Conservation (phyloP, 2,888 invertebrate species). For the Flexamia atlantica region DNA sequence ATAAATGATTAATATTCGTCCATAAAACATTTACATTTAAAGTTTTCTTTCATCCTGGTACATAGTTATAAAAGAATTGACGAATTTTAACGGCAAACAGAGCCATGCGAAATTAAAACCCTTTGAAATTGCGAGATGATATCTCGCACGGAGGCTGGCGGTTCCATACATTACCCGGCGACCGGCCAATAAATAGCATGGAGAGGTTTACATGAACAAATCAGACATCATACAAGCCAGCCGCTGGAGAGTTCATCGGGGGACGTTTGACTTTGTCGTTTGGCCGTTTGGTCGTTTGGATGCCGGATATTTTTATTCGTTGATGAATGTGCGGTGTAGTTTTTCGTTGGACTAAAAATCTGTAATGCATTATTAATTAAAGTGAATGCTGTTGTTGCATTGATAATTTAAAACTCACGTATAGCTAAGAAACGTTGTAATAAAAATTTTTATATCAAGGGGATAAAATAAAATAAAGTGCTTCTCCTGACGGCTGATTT, state of each 20-base stretch:
- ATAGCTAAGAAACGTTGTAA: too few relatives aligned
- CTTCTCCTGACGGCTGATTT: too few relatives aligned
- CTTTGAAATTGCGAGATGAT: not conserved
- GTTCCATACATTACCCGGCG: slow-evolving; percentile 29
- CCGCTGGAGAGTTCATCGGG: slow-evolving; percentile 32
- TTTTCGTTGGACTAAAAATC: too few relatives aligned
- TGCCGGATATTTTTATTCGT: not conserved
- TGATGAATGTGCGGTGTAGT: too few relatives aligned
- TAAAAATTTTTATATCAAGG: too few relatives aligned
- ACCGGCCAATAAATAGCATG: slow-evolving; percentile 43
- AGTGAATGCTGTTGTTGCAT: too few relatives aligned
- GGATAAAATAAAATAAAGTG: too few relatives aligned
- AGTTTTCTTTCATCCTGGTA: not conserved
- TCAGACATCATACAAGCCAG: slow-evolving; percentile 60
- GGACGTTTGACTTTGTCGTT: slow-evolving; percentile 10
- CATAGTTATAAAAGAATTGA: not conserved
- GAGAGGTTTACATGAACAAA: slow-evolving; percentile 58
- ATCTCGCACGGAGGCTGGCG: slow-evolving; percentile 16
- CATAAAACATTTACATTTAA: too few relatives aligned
- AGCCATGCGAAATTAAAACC: slow-evolving; percentile 14
- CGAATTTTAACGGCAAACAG: not conserved
- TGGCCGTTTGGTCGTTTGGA: not conserved
- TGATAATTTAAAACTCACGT: too few relatives aligned
- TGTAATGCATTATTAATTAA: too few relatives aligned
- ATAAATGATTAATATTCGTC: not conserved